Percentiles rank a stretch among this genome's conserved stretches.
phyloP scores from a whole-genome alignment of 1,140 invertebrate species.

The Pseudomyrmex sp. region DNA sequence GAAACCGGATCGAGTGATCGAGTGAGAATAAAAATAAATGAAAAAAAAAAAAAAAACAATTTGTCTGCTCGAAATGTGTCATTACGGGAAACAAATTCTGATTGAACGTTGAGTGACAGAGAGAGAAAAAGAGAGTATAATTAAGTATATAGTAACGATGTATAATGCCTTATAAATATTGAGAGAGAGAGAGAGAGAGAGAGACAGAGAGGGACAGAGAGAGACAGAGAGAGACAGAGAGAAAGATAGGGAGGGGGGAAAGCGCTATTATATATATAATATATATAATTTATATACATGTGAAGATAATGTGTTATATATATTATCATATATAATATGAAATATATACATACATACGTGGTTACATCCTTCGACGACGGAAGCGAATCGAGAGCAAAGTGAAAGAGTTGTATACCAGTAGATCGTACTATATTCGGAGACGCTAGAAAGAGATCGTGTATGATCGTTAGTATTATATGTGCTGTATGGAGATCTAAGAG shows the following conservation, averaged over 20 bases:
- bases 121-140: not conserved
- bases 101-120: not conserved
- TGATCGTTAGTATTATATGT: conserved; percentile 82
- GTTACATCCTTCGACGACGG: conserved; percentile 45
- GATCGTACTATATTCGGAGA: conserved; percentile 69
- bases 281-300: conserved; percentile 34
- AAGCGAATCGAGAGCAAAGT: conserved; percentile 22
- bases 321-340: conserved; percentile 56
- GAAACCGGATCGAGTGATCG: conserved; percentile 4
- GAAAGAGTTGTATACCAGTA: conserved; percentile 68
- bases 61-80: conserved; percentile 12
- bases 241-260: not conserved
- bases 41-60: not conserved
- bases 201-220: too few relatives aligned
- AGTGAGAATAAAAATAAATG: not conserved
- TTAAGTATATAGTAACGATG: conserved; percentile 35
- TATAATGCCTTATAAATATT: conserved; percentile 70
- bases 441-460: conserved; percentile 74
- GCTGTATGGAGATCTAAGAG: conserved; percentile 76
- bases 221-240: too few relatives aligned
- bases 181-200: not conserved
- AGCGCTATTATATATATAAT: conserved; percentile 59
- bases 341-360: conserved; percentile 44
- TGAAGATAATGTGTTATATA: conserved; percentile 45
- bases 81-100: conserved; percentile 26